Conservation (phyloP, 2,113 vertebrate genomes). For the Telmatochromis sp. region DNA sequence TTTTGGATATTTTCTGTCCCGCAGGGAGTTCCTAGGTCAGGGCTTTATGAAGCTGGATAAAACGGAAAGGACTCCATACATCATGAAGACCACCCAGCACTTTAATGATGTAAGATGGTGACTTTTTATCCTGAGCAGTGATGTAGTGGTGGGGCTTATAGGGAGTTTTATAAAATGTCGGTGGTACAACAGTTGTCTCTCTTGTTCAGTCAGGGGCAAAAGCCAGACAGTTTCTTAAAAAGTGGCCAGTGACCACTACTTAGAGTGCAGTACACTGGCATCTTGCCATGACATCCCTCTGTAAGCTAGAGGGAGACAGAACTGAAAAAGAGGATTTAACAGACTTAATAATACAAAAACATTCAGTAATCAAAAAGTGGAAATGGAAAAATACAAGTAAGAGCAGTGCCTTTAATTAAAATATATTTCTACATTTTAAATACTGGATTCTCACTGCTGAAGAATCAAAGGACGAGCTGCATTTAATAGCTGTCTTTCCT, state of each 20-base stretch:
- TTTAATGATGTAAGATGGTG: conserved; percentile 85
- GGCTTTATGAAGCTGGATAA: conserved; percentile 98
- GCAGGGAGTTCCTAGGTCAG: conserved; percentile 95
- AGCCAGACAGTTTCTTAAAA: not conserved
- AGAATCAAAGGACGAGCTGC: not conserved
- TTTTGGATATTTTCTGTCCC: not conserved
- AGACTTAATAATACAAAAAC: not conserved
- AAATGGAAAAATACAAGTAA: not conserved
- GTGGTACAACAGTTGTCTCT: not conserved
- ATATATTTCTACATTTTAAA: not conserved
- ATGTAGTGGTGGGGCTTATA: not conserved
- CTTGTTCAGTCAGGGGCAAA: not conserved
- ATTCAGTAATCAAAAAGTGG: not conserved
- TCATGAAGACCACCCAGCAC: conserved; percentile 97
- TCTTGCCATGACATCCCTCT: not conserved
- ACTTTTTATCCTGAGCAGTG: not conserved
- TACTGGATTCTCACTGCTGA: not conserved
- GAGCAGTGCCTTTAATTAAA: not conserved
- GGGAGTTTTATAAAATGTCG: not conserved
- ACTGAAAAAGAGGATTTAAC: not conserved
- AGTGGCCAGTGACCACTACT: not conserved
- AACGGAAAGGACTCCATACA: conserved; percentile 87
- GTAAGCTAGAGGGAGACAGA: not conserved
- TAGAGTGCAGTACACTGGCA: not conserved
- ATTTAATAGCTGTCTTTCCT: not conserved